Evolutionary conservation across 2,888 invertebrate species (phyloP).

Genomic region (Calameuta pallipes): DNA sequence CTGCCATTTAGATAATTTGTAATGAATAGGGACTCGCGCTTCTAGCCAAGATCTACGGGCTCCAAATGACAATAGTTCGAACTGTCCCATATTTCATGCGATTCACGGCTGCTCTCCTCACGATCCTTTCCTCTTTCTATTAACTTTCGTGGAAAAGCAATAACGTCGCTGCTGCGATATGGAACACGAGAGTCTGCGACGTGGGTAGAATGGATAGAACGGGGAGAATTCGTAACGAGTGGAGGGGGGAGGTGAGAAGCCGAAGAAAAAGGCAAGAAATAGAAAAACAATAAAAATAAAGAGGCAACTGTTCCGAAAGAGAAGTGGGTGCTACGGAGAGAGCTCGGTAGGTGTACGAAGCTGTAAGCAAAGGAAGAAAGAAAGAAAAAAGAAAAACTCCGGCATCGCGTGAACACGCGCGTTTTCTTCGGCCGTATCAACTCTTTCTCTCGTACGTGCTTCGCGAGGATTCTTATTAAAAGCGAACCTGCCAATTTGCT

Average conservation of each 20-base stretch:
- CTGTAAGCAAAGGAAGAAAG: not conserved
- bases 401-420: constrained; percentile 4
- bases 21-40: constrained; percentile 68
- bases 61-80: constrained; percentile 29
- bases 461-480: constrained; percentile 34
- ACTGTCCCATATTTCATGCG: constrained; percentile 28
- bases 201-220: not conserved
- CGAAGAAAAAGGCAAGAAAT: not conserved
- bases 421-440: not conserved
- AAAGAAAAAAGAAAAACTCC: not conserved
- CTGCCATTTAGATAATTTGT: constrained; percentile 73
- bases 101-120: not conserved
- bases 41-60: constrained; percentile 6
- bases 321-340: too few species aligned
- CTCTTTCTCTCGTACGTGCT: constrained; percentile 4
- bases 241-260: not conserved
- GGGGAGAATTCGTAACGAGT: not conserved
- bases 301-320: too few species aligned
- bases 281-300: too few species aligned
- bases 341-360: too few species aligned
- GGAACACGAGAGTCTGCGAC: not conserved
- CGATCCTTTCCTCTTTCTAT: not conserved
- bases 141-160: constrained; percentile 1
- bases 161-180: not conserved
- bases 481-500: constrained; percentile 32